These are phyloP conservation scores for Tetraneura akinire DNA, from an alignment of 1,140 invertebrate species.

Conservation along the genomic window DNA sequence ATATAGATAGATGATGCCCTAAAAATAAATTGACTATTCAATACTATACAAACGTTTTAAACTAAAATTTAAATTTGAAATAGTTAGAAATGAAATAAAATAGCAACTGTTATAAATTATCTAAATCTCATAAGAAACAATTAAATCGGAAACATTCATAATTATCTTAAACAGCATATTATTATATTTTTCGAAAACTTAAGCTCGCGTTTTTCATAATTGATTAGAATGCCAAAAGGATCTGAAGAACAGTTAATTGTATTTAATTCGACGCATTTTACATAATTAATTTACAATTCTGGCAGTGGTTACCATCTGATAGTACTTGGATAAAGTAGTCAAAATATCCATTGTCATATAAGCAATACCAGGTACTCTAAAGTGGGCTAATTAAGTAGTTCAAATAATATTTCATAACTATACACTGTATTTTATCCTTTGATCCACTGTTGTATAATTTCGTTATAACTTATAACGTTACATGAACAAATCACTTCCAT, in stretches of 20 bases:
- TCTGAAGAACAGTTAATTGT: slow-evolving; percentile 9
- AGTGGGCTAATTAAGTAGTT: slow-evolving; percentile 24
- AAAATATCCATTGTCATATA: slow-evolving; percentile 5
- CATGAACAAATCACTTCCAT: background rate
- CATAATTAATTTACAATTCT: slow-evolving; percentile 14
- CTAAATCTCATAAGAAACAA: too few species aligned
- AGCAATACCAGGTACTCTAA: too few species aligned
- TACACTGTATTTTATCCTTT: slow-evolving; percentile 7
- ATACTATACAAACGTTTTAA: too few species aligned
- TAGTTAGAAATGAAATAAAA: too few species aligned
- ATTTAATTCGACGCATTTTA: slow-evolving; percentile 28
- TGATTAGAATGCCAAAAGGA: background rate
- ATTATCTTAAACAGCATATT: too few species aligned
- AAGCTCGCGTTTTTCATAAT: background rate
- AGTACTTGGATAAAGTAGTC: slow-evolving; percentile 16
- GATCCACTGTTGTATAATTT: background rate
- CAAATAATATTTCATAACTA: slow-evolving; percentile 11
- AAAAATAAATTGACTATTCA: too few species aligned
- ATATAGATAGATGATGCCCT: too few species aligned
- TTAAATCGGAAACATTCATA: slow-evolving; percentile 15
- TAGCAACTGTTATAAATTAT: too few species aligned
- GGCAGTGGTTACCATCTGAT: background rate
- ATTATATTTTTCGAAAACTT: too few species aligned
- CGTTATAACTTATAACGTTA: background rate
- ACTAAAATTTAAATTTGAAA: too few species aligned